A percentile compares a stretch with the other conserved stretches of the same genome.
Evolutionary conservation across 1,140 invertebrate species (phyloP).

Genomic region (Cherax quadricarinatus): DNA sequence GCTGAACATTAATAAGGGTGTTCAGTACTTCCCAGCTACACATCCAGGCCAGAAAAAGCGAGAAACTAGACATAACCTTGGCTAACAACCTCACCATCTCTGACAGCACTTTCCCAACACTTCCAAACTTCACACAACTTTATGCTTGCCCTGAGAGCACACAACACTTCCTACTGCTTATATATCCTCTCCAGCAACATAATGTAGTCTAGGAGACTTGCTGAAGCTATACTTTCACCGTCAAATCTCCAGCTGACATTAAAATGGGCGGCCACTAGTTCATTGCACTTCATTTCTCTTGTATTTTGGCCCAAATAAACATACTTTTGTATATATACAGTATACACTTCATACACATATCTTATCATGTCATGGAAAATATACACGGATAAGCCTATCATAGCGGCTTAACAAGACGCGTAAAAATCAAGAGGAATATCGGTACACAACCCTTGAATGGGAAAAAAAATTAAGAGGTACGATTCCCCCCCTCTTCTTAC

Average conservation of each 20-base stretch:
- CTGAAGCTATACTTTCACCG: constrained; percentile 28
- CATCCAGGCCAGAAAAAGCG: no score
- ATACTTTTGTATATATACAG: no score
- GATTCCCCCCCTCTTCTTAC: constrained; percentile 15
- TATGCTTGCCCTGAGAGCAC: no score
- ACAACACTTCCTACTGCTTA: no score
- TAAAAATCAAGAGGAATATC: background rate
- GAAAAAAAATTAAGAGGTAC: no score
- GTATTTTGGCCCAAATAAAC: background rate
- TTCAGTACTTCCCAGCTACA: no score
- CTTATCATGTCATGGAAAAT: no score
- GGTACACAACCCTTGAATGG: background rate
- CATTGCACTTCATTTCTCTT: background rate
- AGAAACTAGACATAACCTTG: background rate
- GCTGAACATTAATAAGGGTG: no score
- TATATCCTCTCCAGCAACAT: no score
- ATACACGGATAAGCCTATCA: background rate
- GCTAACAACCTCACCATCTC: background rate
- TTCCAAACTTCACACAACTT: background rate
- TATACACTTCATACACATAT: no score
- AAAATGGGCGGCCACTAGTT: constrained; percentile 24
- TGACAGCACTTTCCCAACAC: background rate
- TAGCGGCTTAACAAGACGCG: background rate
- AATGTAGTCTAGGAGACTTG: background rate
- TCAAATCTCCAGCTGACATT: constrained; percentile 17